Evolutionary conservation across 2,113 vertebrate species (phyloP).

Genomic region (Lamprologus ornatipinnis): DNA sequence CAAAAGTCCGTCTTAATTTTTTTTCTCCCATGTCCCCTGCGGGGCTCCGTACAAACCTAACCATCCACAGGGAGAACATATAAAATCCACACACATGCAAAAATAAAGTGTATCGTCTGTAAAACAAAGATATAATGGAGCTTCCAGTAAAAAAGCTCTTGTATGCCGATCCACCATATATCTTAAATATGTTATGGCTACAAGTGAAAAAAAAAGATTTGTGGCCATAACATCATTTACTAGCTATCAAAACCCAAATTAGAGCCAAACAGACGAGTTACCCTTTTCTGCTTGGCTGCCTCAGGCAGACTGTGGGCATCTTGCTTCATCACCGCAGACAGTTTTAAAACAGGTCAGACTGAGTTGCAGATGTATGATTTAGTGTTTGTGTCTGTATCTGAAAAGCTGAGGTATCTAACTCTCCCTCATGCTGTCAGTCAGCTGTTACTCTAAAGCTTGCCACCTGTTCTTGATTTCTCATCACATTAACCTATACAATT

Average conservation of each 20-base stretch:
- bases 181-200: neutral
- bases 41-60: neutral
- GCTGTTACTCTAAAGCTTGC: neutral
- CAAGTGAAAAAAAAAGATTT: neutral
- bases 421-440: neutral
- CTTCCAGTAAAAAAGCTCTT: neutral
- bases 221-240: neutral
- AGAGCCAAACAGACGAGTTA: neutral
- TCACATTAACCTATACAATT: neutral
- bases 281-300: neutral
- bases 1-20: no score
- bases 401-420: neutral
- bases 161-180: neutral
- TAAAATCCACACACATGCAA: neutral
- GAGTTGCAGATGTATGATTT: neutral
- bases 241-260: neutral
- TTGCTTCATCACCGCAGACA: slow-evolving; percentile 5
- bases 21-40: no score
- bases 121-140: neutral
- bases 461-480: neutral
- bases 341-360: neutral
- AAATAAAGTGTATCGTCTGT: rapidly evolving
- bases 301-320: neutral
- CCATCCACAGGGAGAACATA: neutral
- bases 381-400: neutral